phyloP scores from a whole-genome alignment of 2,888 invertebrate genomes.

The Rhopalosiphum nymphaeae region DNA sequence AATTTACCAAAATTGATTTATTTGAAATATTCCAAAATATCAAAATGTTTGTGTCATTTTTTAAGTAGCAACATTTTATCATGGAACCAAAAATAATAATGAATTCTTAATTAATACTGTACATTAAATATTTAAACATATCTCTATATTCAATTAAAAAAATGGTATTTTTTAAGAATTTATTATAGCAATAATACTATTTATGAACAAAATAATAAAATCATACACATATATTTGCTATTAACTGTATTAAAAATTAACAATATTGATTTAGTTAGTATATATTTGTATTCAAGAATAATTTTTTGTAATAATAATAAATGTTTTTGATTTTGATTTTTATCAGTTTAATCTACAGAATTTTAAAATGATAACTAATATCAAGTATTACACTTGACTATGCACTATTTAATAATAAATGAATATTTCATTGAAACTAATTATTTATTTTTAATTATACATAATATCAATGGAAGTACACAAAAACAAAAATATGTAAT shows the following conservation, averaged over 20 bases:
- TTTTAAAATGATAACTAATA: neutral
- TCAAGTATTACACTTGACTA: neutral
- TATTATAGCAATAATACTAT: neutral
- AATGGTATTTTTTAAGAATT: neutral
- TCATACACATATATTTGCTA: neutral
- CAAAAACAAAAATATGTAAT: neutral
- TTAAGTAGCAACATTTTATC: neutral
- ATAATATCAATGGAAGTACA: neutral
- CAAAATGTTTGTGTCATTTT: neutral
- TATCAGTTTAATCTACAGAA: conserved; percentile 3
- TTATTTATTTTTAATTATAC: neutral
- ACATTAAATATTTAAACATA: neutral
- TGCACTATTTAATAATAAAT: neutral
- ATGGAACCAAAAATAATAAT: neutral
- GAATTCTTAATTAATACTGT: neutral
- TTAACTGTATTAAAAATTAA: neutral
- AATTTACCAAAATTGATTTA: neutral
- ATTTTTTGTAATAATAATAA: neutral
- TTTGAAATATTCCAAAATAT: neutral
- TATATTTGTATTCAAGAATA: neutral
- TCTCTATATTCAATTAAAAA: neutral
- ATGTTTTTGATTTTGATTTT: neutral
- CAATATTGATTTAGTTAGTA: neutral
- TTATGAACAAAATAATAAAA: neutral
- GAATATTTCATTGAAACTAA: neutral